Base-by-base conservation (phyloP, 2,888 invertebrate species). In the Pheosia tremula region DNA sequence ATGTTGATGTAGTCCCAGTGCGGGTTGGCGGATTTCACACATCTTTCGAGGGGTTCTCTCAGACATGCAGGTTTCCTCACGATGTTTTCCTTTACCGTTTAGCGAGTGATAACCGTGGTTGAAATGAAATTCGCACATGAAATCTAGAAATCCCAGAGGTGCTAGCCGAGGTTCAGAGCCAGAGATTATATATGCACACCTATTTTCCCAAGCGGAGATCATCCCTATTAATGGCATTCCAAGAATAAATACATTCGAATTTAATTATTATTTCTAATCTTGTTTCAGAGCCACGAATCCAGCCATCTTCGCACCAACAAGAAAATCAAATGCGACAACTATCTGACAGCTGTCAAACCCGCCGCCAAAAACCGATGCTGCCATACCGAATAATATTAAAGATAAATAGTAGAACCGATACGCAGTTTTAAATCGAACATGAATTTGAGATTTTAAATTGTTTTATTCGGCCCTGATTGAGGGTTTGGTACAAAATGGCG, bases 401-500 rank as follows among this genome's bases (percentile, higher is more conserved):
- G 59, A 59, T 60, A 60, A 56, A 52, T 36, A 43, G 37, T 58
- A 10, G 55, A 50, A 57, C 53, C 36, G n/a, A 49, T 38, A 11
- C 37, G 11, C 11, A n/a, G 9, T 52, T 52, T 52, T 36, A 36
- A 36, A 54, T 50, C 36, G 3, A 52, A 36, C 4, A 73, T 75
- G 75, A 69, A 67, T 61, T 69, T 58, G 5, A 69, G 66, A 61
- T 65, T 63, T 57, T 71, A 10, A 39, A 37, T 55, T 55, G 55
- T 3, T 39, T 39, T 39, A 10, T 5, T 13, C n/a, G 50, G 39
- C 3, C 37, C 53, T 37, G 36, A 37, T 55, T 36, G 55, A 50
- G 56, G 59, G 60, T n/a, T 57, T 9, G 57, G 6, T 52, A 5
- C 63, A 88, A 86, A 72, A 97, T 97, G 97, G 97, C 97, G 79